phyloP scores from a whole-genome alignment of 2,797 vertebrate genomes.

The Cyprinella venusta region DNA sequence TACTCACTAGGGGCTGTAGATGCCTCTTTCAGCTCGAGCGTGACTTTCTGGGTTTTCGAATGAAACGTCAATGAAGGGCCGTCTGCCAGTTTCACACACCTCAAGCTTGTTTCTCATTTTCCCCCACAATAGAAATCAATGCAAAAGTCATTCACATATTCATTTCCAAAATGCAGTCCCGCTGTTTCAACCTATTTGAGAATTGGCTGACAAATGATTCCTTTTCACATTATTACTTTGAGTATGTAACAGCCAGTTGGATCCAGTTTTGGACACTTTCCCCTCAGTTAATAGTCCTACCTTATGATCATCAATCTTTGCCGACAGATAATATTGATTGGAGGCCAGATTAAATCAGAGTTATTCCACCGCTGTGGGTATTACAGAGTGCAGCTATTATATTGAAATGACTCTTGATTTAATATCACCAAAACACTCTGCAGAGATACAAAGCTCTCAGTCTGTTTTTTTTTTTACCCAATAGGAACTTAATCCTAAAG shows the following conservation, averaged over 20 bases:
- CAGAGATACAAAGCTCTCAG: slow-evolving; percentile 1
- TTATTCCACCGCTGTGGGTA: slow-evolving; percentile 74
- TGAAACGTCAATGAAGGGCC: slow-evolving; percentile 74
- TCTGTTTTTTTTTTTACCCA: slow-evolving; percentile 6
- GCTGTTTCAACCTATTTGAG: slow-evolving; percentile 74
- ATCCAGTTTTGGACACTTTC: slow-evolving; percentile 74
- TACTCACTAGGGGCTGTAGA: slow-evolving; percentile 74
- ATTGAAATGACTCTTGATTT: slow-evolving; percentile 73
- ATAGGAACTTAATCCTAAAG: neutral
- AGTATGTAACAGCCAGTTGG: slow-evolving; percentile 67
- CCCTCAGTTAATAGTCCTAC: slow-evolving; percentile 76
- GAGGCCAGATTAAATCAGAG: slow-evolving; percentile 78
- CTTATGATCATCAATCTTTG: slow-evolving; percentile 80
- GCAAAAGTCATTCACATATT: slow-evolving; percentile 80
- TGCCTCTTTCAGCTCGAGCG: slow-evolving; percentile 76
- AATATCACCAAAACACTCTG: slow-evolving; percentile 59
- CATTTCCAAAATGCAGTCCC: slow-evolving; percentile 78
- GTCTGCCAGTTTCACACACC: slow-evolving; percentile 67
- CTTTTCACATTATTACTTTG: slow-evolving; percentile 73
- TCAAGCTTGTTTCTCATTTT: slow-evolving; percentile 74
- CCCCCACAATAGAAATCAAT: slow-evolving; percentile 80
- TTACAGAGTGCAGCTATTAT: slow-evolving; percentile 77
- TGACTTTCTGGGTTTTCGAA: slow-evolving; percentile 71
- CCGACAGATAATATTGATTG: slow-evolving; percentile 80
- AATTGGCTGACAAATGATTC: slow-evolving; percentile 79